Base-by-base conservation (phyloP, 2,888 invertebrate genomes). In the Eilema depressum region DNA sequence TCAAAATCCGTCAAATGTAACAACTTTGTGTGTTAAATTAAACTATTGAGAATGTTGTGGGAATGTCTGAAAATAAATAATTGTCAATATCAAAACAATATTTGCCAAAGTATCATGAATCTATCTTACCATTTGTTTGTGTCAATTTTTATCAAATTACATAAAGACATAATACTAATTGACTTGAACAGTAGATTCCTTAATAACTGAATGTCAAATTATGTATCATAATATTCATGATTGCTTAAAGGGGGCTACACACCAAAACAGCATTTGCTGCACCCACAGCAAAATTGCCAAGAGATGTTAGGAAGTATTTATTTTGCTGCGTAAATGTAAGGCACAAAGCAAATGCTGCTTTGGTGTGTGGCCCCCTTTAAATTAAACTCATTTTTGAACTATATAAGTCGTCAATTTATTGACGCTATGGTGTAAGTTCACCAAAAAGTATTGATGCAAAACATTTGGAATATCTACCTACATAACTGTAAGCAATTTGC, bases 41-140 rank as follows among this genome's bases (percentile, higher is more conserved):
- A 37, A 53, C 25, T 63, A 41, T 63, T 63, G 37, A 17, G 25
- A 37, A 20, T 53, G 25, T 41, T 63, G 41, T 63, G 20, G 41
- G 64, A 65, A 65, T 65, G 53, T 65, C 25, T 53, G 53, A 30
- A 47, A 17, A 28, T 65, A 65, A 56, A 53, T 30, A 14, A 63
- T 60, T n/a, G 14, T 57, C 23, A 33, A 28, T 64, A 64, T 28
- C 57, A 72, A 26, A 28, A 56, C 11, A 47, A 70, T 60, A 57
- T 78, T 75, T 76, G 82, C 82, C 82, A 82, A 81, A 81, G 66
- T 71, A 28, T 69, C 65, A 71, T 70, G 28, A 53, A 61, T 66
- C 41, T 63, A 47, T 25, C 30, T 56, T 53, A 30, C 14, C 17
- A 17, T 59, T 59, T 59, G 3, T 26, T 53, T 53, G 53, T 53